A percentile compares a stretch with the other conserved stretches of the same genome.
Conservation (phyloP, 2,113 vertebrate genomes). For the Erinaceus europaeus region DNA sequence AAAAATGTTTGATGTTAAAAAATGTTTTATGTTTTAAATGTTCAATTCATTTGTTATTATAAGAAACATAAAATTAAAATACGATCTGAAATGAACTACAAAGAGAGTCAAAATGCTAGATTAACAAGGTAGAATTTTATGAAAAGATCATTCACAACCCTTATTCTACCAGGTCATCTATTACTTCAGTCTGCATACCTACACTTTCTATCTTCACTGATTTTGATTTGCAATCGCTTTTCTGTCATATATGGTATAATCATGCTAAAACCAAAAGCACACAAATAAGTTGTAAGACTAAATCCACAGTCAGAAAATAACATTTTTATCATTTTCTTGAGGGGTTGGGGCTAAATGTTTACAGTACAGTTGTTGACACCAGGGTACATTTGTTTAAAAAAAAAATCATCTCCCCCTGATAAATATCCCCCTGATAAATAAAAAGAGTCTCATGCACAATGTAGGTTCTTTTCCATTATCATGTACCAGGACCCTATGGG, state of each 20-base stretch:
- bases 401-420: too few species aligned
- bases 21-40: constrained; percentile 30
- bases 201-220: constrained; percentile 25
- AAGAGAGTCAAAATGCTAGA: constrained; percentile 20
- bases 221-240: constrained; percentile 20
- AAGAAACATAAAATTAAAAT: constrained; percentile 44
- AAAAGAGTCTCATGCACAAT: too few species aligned
- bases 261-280: neutral
- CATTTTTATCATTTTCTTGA: too few species aligned
- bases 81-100: constrained; percentile 2
- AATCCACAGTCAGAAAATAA: neutral
- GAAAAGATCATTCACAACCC: neutral
- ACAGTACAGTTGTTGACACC: too few species aligned
- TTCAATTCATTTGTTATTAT: constrained; percentile 28
- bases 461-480: too few species aligned
- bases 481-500: too few species aligned
- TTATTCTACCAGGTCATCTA: neutral
- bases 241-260: neutral
- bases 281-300: neutral
- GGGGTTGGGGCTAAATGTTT: too few species aligned
- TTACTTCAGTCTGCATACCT: neutral
- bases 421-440: too few species aligned
- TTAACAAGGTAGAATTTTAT: neutral
- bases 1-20: constrained; percentile 31
- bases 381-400: too few species aligned